A percentile compares a stretch with the other conserved stretches of the same genome.
Conservation (phyloP, 2,888 invertebrate genomes). For the Zhuqinia jingwanae region DNA sequence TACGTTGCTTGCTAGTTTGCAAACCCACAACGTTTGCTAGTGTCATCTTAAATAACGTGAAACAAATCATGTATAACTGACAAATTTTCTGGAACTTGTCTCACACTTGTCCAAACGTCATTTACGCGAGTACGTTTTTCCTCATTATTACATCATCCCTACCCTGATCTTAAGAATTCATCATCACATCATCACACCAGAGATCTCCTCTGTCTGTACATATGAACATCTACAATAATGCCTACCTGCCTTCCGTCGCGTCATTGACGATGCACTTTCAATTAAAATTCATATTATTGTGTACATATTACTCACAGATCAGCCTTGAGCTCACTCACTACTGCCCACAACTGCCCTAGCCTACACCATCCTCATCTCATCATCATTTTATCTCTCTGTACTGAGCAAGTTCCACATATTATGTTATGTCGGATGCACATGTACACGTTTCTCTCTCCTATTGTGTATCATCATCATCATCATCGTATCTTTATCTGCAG, state of each 20-base stretch:
- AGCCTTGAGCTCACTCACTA: constrained; percentile 24
- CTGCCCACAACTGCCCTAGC: constrained; percentile 7
- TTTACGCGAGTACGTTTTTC: not conserved
- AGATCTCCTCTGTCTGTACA: too few species aligned
- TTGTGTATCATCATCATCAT: not conserved
- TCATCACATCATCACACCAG: constrained; percentile 9
- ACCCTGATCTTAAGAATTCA: not conserved
- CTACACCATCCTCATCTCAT: not conserved
- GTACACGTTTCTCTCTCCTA: too few species aligned
- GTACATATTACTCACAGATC: not conserved
- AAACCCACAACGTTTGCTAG: too few species aligned
- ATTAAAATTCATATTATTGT: constrained; percentile 19
- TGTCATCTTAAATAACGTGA: too few species aligned
- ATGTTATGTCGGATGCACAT: not conserved
- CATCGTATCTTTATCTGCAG: not conserved
- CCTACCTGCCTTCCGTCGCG: not conserved
- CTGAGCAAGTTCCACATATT: not conserved
- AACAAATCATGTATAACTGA: not conserved
- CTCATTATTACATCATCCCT: constrained; percentile 37
- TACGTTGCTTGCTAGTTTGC: too few species aligned
- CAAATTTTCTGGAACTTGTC: not conserved
- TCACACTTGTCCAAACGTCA: not conserved
- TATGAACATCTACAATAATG: not conserved
- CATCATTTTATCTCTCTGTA: not conserved
- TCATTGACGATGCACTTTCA: constrained; percentile 32